Conservation (phyloP, 2,888 invertebrate species). For the Drosophila mayaguana region DNA sequence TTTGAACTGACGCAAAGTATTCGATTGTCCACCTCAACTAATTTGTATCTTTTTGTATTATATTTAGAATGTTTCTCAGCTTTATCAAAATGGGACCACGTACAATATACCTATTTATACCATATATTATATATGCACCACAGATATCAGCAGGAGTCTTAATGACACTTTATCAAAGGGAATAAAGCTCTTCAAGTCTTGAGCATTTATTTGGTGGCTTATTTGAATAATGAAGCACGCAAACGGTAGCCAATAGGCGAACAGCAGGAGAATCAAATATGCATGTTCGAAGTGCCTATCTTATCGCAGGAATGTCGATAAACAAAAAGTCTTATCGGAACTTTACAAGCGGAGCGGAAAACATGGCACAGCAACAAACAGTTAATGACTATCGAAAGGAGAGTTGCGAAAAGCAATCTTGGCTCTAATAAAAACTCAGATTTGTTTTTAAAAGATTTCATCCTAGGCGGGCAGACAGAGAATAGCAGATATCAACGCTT, state of each 20-base stretch:
- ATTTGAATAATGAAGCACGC: conserved; percentile 52
- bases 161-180: neutral
- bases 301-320: conserved; percentile 69
- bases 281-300: conserved; percentile 44
- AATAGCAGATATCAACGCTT: neutral
- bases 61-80: neutral
- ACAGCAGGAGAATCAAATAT: conserved; percentile 26
- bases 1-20: neutral
- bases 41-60: neutral
- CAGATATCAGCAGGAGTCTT: neutral
- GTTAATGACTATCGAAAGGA: conserved; percentile 47
- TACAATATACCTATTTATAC: neutral
- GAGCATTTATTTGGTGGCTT: conserved; percentile 1
- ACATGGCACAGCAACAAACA: conserved; percentile 50
- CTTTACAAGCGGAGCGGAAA: conserved; percentile 43
- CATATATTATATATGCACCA: too few relatives aligned
- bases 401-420: neutral
- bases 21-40: neutral
- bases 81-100: neutral
- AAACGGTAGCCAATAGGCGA: conserved; percentile 57
- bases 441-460: too few relatives aligned
- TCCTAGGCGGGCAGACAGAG: neutral
- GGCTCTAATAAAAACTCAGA: neutral
- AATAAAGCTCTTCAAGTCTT: neutral
- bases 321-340: conserved; percentile 56